These are phyloP conservation scores for Drosophila tani DNA, from an alignment of 1,140 invertebrate species.

Conservation along the genomic window DNA sequence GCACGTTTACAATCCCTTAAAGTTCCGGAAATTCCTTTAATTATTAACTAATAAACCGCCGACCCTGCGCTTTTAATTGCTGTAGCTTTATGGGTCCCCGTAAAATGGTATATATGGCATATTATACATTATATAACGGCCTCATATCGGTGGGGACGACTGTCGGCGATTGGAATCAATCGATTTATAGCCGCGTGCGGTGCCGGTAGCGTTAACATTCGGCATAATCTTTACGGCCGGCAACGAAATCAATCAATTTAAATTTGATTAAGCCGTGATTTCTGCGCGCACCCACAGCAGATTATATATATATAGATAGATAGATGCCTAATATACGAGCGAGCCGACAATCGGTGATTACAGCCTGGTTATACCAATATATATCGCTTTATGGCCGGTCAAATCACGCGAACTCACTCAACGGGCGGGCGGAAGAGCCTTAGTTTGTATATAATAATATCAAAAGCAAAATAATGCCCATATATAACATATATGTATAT, in stretches of 20 bases:
- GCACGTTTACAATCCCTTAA: not conserved
- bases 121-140: conserved; percentile 20
- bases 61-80: conserved; percentile 7
- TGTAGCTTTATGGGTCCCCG: not conserved
- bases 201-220: not conserved
- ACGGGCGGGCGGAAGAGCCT: conserved; percentile 35
- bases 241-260: conserved; percentile 76
- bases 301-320: not conserved
- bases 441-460: conserved; percentile 28
- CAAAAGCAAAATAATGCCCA: conserved; percentile 42
- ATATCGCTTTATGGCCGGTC: conserved; percentile 49
- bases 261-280: conserved; percentile 80
- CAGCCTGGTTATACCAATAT: conserved; percentile 50
- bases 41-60: not conserved
- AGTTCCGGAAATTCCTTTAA: conserved; percentile 18
- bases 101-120: conserved; percentile 11
- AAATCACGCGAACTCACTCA: conserved; percentile 57
- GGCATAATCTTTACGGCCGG: conserved; percentile 63
- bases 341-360: conserved; percentile 34
- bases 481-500: conserved; percentile 32
- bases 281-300: conserved; percentile 1
- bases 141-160: not conserved
- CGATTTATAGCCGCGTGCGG: conserved; percentile 40
- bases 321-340: conserved; percentile 30
- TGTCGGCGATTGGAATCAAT: conserved; percentile 46